These are phyloP conservation scores for Schmidtea mediterranea DNA, from an alignment of 1,140 invertebrate species.

Conservation along the genomic window DNA sequence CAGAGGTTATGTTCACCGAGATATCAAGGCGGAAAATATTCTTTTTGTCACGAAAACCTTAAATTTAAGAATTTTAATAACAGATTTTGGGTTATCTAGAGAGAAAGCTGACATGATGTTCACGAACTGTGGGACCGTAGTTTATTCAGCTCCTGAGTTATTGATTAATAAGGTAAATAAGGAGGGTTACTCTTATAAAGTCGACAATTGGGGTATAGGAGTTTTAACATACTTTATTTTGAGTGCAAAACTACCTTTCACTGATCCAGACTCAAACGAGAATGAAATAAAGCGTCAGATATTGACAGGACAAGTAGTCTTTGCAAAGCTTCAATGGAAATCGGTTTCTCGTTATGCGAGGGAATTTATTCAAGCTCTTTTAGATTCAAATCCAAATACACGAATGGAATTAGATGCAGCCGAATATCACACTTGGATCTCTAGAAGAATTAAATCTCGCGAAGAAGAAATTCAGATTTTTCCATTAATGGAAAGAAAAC, in stretches of 20 bases:
- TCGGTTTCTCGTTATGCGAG: neutral
- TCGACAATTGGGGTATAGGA: slow-evolving; percentile 2
- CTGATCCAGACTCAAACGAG: neutral
- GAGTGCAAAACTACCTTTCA: neutral
- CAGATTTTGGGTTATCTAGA: slow-evolving; percentile 1
- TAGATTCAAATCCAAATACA: neutral
- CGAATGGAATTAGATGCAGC: neutral
- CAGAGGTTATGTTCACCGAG: neutral
- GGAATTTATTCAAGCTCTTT: neutral
- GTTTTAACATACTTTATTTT: neutral
- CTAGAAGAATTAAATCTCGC: no score
- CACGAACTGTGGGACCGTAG: neutral
- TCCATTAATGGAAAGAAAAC: no score
- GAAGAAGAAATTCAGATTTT: no score
- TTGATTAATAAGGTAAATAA: neutral
- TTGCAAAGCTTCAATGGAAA: neutral
- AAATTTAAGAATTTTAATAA: neutral
- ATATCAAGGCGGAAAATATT: slow-evolving; percentile 3
- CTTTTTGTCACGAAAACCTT: neutral
- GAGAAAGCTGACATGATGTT: neutral
- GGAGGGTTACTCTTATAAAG: neutral
- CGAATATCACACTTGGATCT: neutral
- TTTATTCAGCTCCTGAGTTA: slow-evolving; percentile 2
- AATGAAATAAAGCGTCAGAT: neutral
- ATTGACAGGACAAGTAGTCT: neutral